phyloP scores from a whole-genome alignment of 2,888 invertebrate species.

The Vanessa cardui region DNA sequence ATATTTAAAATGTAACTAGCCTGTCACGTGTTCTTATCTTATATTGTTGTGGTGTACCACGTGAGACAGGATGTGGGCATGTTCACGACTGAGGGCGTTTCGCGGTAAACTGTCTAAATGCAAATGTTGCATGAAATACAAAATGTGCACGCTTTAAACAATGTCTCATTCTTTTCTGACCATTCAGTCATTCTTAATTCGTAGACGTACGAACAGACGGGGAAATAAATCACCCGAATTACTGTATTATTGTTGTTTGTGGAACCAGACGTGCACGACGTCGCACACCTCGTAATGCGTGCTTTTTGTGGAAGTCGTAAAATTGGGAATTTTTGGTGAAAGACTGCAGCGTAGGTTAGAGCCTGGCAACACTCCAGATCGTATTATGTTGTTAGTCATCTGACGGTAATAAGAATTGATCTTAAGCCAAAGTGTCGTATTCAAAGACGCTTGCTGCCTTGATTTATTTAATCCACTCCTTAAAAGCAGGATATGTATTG shows the following conservation, averaged over 20 bases:
- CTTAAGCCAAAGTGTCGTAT: constrained; percentile 18
- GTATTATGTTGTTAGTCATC: constrained; percentile 19
- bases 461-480: constrained; percentile 8
- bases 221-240: constrained; percentile 50
- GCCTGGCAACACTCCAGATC: constrained; percentile 56
- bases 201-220: constrained; percentile 50
- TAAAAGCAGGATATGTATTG: constrained; percentile 9
- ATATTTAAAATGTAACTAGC: no score
- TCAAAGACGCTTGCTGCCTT: constrained; percentile 10
- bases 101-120: no score
- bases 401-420: constrained; percentile 18
- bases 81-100: no score
- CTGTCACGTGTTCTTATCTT: no score
- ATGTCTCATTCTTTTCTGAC: background rate
- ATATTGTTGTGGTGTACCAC: no score
- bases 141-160: background rate
- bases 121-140: no score
- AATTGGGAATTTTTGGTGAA: constrained; percentile 59
- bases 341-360: constrained; percentile 47
- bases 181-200: constrained; percentile 15
- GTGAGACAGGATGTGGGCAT: no score
- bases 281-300: constrained; percentile 32
- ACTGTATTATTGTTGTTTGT: constrained; percentile 55
- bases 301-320: constrained; percentile 59
- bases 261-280: constrained; percentile 36